Base-by-base conservation (phyloP, 2,797 vertebrate species). In the Distichodus sexfasciatus region DNA sequence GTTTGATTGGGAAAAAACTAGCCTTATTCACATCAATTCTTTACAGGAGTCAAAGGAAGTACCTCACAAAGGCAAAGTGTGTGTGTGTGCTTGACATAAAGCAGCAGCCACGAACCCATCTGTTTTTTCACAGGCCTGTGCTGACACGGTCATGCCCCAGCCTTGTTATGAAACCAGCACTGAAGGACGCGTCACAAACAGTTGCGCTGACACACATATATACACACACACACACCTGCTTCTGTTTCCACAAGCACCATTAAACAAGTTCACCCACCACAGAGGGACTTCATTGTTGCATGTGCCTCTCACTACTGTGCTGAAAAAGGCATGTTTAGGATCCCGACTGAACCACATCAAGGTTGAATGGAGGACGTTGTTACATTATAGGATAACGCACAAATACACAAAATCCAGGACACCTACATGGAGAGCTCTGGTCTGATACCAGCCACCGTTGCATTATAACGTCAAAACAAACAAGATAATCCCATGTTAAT, bases 401-500 rank as follows among this genome's bases (percentile, higher is more conserved):
- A n/a, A 29, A 29, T 0, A n/a, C 29, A 31, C 6, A 19, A 36
- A 33, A 35, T 10, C 17, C 53, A 41, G 41, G 6, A 58, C 44
- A n/a, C 9, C 31, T 2, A 23, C 11, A 14, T 7, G 40, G 14
- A 41, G 43, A 60, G 17, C 17, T 47, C 3, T 55, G 58, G 33
- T 21, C 58, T 48, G 47, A 57, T 48, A 73, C 44, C 66, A 54
- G 46, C 48, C 24, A 26, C 40, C 40, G 19, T 62, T 68, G 29
- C 47, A 28, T 67, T 55, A 48, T 3, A 55, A 69, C 55, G 58
- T 64, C 50, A 50, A 23, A 57, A 62, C 41, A 68, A 74, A 57
- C 50, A 54, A 33, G 29, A 63, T 74, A 57, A 69, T 74, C 72
- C 51, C n/a, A 41, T 26, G 40, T 26, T 68, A 57, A 64, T 58